phyloP scores from a whole-genome alignment of 2,797 vertebrate genomes.

The Picus viridis region DNA sequence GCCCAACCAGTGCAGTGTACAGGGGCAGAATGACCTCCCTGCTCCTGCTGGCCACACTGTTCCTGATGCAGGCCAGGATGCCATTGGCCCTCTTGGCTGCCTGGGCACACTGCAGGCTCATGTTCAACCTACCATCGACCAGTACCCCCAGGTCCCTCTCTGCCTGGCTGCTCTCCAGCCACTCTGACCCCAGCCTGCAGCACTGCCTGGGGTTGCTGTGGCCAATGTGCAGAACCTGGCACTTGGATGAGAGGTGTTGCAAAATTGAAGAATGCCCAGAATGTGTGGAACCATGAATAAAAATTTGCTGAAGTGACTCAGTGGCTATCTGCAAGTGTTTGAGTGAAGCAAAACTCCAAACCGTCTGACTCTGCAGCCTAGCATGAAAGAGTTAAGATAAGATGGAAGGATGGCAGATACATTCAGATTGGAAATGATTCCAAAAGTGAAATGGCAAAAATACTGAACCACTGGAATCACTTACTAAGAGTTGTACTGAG shows the following conservation, averaged over 20 bases:
- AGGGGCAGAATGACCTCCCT: too few relatives aligned
- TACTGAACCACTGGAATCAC: neutral
- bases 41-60: too few relatives aligned
- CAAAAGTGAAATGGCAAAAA: neutral
- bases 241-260: neutral
- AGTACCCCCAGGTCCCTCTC: too few relatives aligned
- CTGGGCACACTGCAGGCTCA: too few relatives aligned
- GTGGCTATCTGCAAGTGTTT: neutral
- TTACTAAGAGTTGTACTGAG: neutral
- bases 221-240: too few relatives aligned
- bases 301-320: neutral
- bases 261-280: neutral
- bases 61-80: too few relatives aligned
- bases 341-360: neutral
- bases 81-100: too few relatives aligned
- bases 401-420: neutral
- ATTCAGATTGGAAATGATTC: neutral
- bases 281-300: neutral
- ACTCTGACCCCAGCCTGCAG: too few relatives aligned
- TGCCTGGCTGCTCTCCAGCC: too few relatives aligned
- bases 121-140: too few relatives aligned
- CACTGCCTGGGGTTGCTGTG: too few relatives aligned
- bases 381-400: neutral
- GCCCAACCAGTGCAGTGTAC: too few relatives aligned
- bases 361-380: neutral